These are phyloP conservation scores for Hestina assimilis DNA, from an alignment of 1,140 invertebrate species.

Conservation along the genomic window DNA sequence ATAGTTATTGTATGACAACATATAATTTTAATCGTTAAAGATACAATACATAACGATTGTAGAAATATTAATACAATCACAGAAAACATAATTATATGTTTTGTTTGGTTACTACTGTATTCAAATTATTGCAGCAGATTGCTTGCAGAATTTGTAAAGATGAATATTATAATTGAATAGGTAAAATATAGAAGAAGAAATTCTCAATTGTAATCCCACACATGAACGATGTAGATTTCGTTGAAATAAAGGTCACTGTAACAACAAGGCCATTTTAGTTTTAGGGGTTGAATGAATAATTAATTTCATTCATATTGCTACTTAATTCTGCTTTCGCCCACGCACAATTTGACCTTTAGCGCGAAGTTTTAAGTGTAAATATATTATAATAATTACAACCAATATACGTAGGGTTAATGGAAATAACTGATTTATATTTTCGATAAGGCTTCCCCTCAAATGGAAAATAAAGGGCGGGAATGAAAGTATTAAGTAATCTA, in stretches of 20 bases:
- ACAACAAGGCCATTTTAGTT: not conserved
- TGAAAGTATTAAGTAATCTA: not conserved
- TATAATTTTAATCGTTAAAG: no score
- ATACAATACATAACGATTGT: no score
- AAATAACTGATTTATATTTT: constrained; percentile 32
- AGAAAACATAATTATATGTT: no score
- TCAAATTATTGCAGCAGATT: no score
- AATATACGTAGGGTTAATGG: constrained; percentile 21
- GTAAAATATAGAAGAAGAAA: not conserved
- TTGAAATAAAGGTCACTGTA: not conserved
- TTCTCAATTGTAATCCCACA: not conserved
- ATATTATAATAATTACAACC: constrained; percentile 21
- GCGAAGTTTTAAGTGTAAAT: constrained; percentile 1
- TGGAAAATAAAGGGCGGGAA: not conserved
- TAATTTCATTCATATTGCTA: constrained; percentile 16
- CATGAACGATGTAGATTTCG: not conserved
- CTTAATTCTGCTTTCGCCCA: constrained; percentile 1
- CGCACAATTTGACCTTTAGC: constrained; percentile 15
- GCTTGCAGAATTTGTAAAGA: no score
- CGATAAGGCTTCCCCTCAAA: constrained; percentile 22
- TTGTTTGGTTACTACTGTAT: no score
- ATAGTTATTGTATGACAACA: no score
- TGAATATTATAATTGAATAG: not conserved
- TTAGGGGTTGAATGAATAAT: constrained; percentile 16
- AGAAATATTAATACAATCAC: no score